Percentiles rank a stretch among this genome's conserved stretches.
Conservation (phyloP, 92 coral and sea anemone genomes). For the Anthopleura xanthogrammica region DNA sequence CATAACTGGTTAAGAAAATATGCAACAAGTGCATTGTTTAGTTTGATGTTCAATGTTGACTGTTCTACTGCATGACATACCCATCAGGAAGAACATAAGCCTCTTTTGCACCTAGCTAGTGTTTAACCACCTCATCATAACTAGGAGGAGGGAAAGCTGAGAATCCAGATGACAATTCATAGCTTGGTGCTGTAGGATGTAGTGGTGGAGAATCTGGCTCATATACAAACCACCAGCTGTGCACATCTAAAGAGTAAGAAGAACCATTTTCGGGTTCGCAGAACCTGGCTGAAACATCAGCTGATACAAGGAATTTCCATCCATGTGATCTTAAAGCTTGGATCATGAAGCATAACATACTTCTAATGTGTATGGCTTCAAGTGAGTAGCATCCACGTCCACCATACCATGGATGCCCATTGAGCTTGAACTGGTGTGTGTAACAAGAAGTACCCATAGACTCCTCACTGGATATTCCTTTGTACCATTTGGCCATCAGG, state of each 20-base stretch:
- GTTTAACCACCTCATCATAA: constrained; percentile 12
- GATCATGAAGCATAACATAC: constrained; percentile 43
- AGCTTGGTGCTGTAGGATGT: constrained; percentile 1
- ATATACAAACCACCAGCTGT: constrained; percentile 63
- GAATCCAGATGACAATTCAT: background rate
- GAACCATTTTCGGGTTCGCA: constrained; percentile 45
- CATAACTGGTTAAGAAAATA: no score
- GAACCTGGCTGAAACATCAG: constrained; percentile 76
- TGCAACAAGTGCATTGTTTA: no score
- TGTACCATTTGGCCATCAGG: constrained; percentile 43
- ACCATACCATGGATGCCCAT: constrained; percentile 58
- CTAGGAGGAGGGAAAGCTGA: constrained; percentile 16
- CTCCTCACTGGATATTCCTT: constrained; percentile 47
- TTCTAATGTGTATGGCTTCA: constrained; percentile 33
- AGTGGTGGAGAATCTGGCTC: constrained; percentile 18
- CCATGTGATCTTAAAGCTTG: constrained; percentile 40
- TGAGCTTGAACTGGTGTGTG: constrained; percentile 40
- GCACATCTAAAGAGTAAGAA: constrained; percentile 60
- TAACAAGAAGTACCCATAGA: constrained; percentile 32
- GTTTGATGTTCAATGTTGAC: no score
- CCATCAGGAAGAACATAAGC: no score
- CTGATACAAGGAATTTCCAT: constrained; percentile 49
- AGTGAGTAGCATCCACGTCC: background rate
- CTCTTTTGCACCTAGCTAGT: background rate
- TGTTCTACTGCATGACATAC: no score